phyloP scores from a whole-genome alignment of 2,797 vertebrate species.

The Telmatherina bonti region DNA sequence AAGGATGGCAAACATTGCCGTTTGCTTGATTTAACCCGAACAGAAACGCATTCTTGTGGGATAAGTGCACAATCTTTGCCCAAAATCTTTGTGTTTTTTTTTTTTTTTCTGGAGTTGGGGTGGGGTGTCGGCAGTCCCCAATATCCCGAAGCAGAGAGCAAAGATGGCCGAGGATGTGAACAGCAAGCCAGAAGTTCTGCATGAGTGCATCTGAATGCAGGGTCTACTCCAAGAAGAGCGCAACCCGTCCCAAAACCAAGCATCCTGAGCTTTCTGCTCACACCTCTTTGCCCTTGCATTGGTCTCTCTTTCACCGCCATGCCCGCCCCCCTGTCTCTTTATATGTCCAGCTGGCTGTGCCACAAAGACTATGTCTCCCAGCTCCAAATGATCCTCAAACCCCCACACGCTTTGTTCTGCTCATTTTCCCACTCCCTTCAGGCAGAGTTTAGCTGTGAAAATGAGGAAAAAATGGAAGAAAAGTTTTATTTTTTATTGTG shows the following conservation, averaged over 20 bases:
- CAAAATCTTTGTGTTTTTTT: conserved; percentile 52
- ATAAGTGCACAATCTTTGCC: conserved; percentile 63
- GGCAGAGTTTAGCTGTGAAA: conserved; percentile 76
- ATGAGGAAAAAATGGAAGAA: conserved; percentile 57
- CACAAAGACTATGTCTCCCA: conserved; percentile 84
- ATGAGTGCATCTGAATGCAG: conserved; percentile 85
- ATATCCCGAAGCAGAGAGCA: conserved; percentile 59
- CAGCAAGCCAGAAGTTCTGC: conserved; percentile 83
- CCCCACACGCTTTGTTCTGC: conserved; percentile 87
- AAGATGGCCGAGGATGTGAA: conserved; percentile 73
- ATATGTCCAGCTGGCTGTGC: conserved; percentile 88
- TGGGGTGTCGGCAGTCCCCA: conserved; percentile 50
- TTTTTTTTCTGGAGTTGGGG: conserved; percentile 45
- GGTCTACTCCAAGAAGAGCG: conserved; percentile 68
- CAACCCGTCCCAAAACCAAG: conserved; percentile 64
- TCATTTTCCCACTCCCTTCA: conserved; percentile 90
- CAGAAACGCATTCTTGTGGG: conserved; percentile 60
- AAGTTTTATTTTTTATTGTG: too few relatives aligned
- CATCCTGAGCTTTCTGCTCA: conserved; percentile 73
- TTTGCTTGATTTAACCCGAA: conserved; percentile 69
- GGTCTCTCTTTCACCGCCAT: conserved; percentile 64
- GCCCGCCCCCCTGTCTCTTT: conserved; percentile 82
- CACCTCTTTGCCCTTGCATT: conserved; percentile 72
- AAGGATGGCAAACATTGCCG: conserved; percentile 65
- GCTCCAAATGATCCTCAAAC: conserved; percentile 82